Evolutionary conservation across 2,113 vertebrate genomes (phyloP), one percentile per base, ranked within the genome.

Genomic region (Cyrtonyx montezumae): DNA sequence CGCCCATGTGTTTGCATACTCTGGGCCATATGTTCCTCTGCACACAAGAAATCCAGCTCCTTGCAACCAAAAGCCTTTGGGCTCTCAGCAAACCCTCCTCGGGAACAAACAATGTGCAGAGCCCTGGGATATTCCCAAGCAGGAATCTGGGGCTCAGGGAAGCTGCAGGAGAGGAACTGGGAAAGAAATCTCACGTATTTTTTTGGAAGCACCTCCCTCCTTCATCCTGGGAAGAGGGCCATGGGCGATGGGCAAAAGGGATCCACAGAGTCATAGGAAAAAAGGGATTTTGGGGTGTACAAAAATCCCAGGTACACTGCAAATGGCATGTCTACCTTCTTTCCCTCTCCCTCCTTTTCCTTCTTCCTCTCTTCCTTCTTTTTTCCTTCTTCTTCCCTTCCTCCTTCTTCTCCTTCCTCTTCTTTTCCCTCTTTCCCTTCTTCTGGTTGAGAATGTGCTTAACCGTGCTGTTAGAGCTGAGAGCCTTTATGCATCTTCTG

Each of bases 281-380:
- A 32, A 16, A 30, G 30, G 36, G 34, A 37, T 34, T 21, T 30
- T 23, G 48, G 42, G 15, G 32, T 19, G 13, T 26, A 49, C 22
- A 42, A 46, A 56, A 34, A 23, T 7, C 40, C n/a, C 19, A 13
- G 58, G 30, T 79, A 21, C 9, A 7, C 8, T 30, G 55, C 48
- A 30, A 79, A 15, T 11, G 5, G 9, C 1, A 12, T 3, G 19
- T 23, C 40, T n/a, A 9, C 17, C 2, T 3, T 22, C 43, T 17
- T 43, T 43, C 11, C 11, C 22, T 12, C 48, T 10, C 49, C 36
- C 48, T 43, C 43, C 8, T 56, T 19, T 11, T 17, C 28, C 26
- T 51, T 51, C 49, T 53, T 28, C 14, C 28, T 18, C 28, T 32
- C 28, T 18, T 32, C 53, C 32, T 58, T n/a, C 18, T 20, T 32